Base-by-base conservation (phyloP, 2,888 invertebrate genomes). In the Mythimna impura region DNA sequence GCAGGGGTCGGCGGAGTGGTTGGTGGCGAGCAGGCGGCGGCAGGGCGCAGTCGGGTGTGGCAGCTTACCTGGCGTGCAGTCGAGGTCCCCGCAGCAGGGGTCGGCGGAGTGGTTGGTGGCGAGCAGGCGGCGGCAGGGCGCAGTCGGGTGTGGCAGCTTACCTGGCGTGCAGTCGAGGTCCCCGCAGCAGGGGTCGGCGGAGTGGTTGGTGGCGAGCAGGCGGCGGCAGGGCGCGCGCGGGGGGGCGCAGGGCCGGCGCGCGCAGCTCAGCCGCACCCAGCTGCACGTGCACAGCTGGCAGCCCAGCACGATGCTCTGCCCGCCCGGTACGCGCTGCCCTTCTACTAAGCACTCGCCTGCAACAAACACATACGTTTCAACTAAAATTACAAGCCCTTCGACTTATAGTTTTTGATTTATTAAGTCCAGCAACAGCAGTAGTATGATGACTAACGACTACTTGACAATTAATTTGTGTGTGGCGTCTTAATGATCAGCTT, bases 281-380 rank as follows among this genome's bases (percentile, higher is more conserved):
- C 89, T 87, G 75, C 96, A 96, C 2, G 91, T 82, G 83, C 96
- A 96, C 34, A 91, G 82, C 1, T 92, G 91, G 80, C 96, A 96
- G 10, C 91, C 90, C 63, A 93, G 65, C 20, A 84, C 80, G 25
- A 94, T 76, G 1, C 90, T 88, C 30, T 90, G 92, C 1, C 96
- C 95, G 47, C 92, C 92, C 0, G 87, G 66, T 9, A 96, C 85
- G 52, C 77, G 92, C 12, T 89, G 91, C 2, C 95, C 95, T 34
- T 95, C 94, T 10, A 93, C 86, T 47, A 91, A 70, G 72, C 96
- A 96, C 74, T 93, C 93, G 40, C 88, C 94, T 95, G 75, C 72
- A 60, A 67, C 9, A 25, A 12, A 43, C 12, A 68, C 34, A 2
- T 3, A n/a, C 17, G 30, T 69, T 55, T n/a, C 36, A 10, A 4